These are phyloP conservation scores for Melipona quadrifasciata DNA, from an alignment of 1,140 invertebrate species.

Conservation along the genomic window DNA sequence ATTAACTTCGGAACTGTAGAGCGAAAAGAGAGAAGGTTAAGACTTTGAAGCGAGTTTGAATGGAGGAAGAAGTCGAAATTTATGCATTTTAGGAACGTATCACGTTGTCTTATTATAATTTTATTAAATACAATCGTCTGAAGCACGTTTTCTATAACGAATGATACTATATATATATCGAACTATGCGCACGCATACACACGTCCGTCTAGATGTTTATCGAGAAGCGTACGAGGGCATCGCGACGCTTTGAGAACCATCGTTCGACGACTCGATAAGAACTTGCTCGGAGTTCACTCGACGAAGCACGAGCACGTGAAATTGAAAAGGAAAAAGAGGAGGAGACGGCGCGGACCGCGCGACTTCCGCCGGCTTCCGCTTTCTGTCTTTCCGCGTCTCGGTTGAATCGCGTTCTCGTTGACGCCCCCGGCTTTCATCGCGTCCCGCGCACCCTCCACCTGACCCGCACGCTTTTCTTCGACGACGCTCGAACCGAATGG, in stretches of 20 bases:
- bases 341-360: not conserved
- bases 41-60: too few relatives aligned
- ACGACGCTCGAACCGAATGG: conserved; percentile 40
- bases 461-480: conserved; percentile 13
- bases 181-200: not conserved
- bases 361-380: conserved; percentile 4
- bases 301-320: conserved; percentile 36
- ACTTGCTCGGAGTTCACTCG: conserved; percentile 34
- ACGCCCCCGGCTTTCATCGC: conserved; percentile 12
- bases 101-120: too few relatives aligned
- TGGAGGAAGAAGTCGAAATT: too few relatives aligned
- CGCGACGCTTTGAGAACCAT: conserved; percentile 20
- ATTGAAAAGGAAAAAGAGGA: conserved; percentile 47
- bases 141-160: too few relatives aligned
- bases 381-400: conserved; percentile 15
- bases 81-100: too few relatives aligned
- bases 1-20: too few relatives aligned
- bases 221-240: not conserved
- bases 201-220: conserved; percentile 16
- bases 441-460: too few relatives aligned
- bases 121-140: too few relatives aligned
- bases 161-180: not conserved
- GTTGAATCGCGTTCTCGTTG: conserved; percentile 30
- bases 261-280: conserved; percentile 45
- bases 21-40: too few relatives aligned